Evolutionary conservation across 2,888 invertebrate species (phyloP).

Genomic region (Embidobia sp.): DNA sequence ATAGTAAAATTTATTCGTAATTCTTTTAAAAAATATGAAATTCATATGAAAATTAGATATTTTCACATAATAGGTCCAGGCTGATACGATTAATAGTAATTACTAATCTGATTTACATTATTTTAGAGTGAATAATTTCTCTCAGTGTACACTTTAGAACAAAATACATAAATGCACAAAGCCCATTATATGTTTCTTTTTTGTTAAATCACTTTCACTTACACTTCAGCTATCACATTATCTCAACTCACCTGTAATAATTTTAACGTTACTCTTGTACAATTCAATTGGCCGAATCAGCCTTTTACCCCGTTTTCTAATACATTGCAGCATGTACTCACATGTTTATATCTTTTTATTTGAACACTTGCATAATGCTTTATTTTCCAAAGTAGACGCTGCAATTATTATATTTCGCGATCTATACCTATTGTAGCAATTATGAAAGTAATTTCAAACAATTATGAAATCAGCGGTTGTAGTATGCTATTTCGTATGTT

Average conservation of each 20-base stretch:
- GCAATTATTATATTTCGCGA: conserved; percentile 51
- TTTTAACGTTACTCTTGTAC: conserved; percentile 28
- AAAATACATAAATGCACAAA: not conserved
- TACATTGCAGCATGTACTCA: conserved; percentile 7
- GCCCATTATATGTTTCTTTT: not conserved
- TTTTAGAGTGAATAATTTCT: not conserved
- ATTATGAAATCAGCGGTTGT: conserved; percentile 53
- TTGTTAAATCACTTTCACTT: conserved; percentile 32
- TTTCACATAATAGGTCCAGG: no score
- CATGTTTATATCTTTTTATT: conserved; percentile 20
- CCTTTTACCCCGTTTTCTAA: conserved; percentile 23
- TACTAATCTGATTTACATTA: no score
- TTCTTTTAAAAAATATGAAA: no score
- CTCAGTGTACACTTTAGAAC: not conserved
- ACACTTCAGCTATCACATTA: conserved; percentile 10
- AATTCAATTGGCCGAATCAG: conserved; percentile 40
- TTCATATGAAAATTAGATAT: no score
- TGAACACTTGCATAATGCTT: conserved; percentile 22
- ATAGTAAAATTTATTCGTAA: no score
- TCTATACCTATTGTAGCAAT: conserved; percentile 42
- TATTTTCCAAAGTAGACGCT: conserved; percentile 53
- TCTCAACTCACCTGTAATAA: conserved; percentile 15
- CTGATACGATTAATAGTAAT: no score
- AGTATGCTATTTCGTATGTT: conserved; percentile 34
- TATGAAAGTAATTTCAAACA: conserved; percentile 58